phyloP scores from a whole-genome alignment of 2,888 invertebrate species.

The Netelia fuscicornis region DNA sequence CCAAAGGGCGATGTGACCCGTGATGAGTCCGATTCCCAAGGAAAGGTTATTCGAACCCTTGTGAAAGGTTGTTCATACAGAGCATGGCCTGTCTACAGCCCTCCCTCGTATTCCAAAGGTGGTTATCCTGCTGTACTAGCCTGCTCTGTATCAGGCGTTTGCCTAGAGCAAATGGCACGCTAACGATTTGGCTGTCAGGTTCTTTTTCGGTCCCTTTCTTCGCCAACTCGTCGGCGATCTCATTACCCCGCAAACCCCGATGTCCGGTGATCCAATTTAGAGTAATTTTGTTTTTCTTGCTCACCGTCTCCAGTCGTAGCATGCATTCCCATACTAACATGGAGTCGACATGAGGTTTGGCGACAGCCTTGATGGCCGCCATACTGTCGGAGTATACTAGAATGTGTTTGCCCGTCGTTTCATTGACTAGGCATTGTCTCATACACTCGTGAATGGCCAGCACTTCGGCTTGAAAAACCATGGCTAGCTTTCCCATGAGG shows the following conservation, averaged over 20 bases:
- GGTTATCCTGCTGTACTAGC: not conserved
- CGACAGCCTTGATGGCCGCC: not conserved
- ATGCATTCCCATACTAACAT: not conserved
- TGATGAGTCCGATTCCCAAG: not conserved
- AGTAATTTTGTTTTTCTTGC: not conserved
- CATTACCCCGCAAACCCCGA: not conserved
- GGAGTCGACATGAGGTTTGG: not conserved
- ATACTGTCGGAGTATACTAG: not conserved
- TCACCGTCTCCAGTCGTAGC: not conserved
- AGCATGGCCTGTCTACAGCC: not conserved
- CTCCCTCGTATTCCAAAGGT: slow-evolving; percentile 4
- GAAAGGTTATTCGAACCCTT: not conserved
- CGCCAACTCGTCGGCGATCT: not conserved
- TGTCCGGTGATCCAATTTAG: not conserved
- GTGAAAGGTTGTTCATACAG: not conserved
- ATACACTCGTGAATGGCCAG: not conserved
- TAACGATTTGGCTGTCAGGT: not conserved
- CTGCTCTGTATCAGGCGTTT: not conserved
- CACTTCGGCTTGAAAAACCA: not conserved
- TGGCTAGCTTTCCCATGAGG: not conserved
- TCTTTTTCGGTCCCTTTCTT: not conserved
- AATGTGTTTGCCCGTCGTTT: not conserved
- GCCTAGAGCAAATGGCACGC: not conserved
- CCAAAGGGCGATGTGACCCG: not conserved
- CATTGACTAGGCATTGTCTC: not conserved